A percentile compares a stretch with the other conserved stretches of the same genome.
Conservation (phyloP, 2,888 invertebrate genomes). For the Chaetoderma sp. region DNA sequence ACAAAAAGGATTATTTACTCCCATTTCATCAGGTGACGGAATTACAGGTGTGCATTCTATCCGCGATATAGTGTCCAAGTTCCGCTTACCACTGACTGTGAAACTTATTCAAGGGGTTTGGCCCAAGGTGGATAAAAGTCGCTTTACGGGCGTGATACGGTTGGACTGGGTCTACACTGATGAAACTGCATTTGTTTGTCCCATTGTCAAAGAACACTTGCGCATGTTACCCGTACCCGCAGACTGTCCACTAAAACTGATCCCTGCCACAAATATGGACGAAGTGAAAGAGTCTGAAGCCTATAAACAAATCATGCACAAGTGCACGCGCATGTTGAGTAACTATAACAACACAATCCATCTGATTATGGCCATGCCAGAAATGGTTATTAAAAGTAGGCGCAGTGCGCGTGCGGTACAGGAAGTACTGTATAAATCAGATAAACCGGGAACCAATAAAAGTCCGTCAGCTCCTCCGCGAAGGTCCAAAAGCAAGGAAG, state of each 20-base stretch:
- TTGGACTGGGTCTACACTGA: constrained; percentile 63
- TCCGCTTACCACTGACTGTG: constrained; percentile 91
- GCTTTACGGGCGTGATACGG: constrained; percentile 62
- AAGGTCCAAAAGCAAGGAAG: constrained; percentile 76
- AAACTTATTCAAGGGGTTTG: constrained; percentile 90
- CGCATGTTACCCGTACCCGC: constrained; percentile 84
- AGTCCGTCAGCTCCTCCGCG: constrained; percentile 10
- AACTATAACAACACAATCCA: constrained; percentile 67
- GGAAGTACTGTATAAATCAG: neutral
- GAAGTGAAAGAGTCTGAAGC: constrained; percentile 48
- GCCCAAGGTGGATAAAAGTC: constrained; percentile 74
- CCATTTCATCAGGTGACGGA: constrained; percentile 91
- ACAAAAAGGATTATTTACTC: constrained; percentile 91
- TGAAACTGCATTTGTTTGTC: constrained; percentile 64
- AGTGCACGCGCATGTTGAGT: constrained; percentile 60
- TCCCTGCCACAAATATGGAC: constrained; percentile 72
- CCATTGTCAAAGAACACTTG: constrained; percentile 53
- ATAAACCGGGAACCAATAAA: neutral
- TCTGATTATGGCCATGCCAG: constrained; percentile 58
- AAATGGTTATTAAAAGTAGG: constrained; percentile 33
- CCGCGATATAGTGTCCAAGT: constrained; percentile 83
- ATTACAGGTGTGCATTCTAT: constrained; percentile 95
- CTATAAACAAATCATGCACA: constrained; percentile 44
- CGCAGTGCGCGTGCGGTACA: neutral
- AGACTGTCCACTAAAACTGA: constrained; percentile 85